Conservation (phyloP, 2,888 invertebrate species). For the Drosophila formosana region DNA sequence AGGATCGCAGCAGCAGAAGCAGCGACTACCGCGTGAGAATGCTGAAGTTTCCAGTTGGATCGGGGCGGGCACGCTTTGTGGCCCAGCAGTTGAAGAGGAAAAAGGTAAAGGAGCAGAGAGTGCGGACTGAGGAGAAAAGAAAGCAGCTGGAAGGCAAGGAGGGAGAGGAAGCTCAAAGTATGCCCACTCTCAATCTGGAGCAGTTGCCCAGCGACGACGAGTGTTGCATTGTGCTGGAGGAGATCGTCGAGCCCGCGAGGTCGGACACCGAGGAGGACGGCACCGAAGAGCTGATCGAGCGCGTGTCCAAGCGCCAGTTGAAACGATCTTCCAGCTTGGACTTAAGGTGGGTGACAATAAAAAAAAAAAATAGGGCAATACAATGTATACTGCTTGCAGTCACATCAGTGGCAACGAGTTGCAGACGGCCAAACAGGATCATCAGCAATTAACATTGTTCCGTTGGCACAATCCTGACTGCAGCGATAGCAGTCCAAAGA, state of each 20-base stretch:
- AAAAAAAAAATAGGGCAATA: no score
- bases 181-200: conserved; percentile 29
- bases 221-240: conserved; percentile 30
- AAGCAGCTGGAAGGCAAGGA: neutral
- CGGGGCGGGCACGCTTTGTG: conserved; percentile 66
- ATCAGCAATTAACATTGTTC: conserved; percentile 22
- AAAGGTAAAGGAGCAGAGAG: conserved; percentile 11
- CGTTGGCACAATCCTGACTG: conserved; percentile 61
- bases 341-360: conserved; percentile 16
- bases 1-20: conserved; percentile 29
- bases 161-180: conserved; percentile 34
- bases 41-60: conserved; percentile 67
- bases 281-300: conserved; percentile 29
- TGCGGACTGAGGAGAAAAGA: neutral
- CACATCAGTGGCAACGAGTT: neutral
- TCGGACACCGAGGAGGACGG: conserved; percentile 24
- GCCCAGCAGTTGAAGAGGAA: conserved; percentile 43
- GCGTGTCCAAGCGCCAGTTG: conserved; percentile 16
- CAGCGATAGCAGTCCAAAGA: conserved; percentile 26
- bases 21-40: conserved; percentile 49
- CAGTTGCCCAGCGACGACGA: conserved; percentile 48
- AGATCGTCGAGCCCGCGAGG: conserved; percentile 25
- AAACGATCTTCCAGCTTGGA: conserved; percentile 4
- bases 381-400: conserved; percentile 7
- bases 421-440: neutral